phyloP scores from a whole-genome alignment of 2,113 vertebrate species.

The Vulpes lagopus region DNA sequence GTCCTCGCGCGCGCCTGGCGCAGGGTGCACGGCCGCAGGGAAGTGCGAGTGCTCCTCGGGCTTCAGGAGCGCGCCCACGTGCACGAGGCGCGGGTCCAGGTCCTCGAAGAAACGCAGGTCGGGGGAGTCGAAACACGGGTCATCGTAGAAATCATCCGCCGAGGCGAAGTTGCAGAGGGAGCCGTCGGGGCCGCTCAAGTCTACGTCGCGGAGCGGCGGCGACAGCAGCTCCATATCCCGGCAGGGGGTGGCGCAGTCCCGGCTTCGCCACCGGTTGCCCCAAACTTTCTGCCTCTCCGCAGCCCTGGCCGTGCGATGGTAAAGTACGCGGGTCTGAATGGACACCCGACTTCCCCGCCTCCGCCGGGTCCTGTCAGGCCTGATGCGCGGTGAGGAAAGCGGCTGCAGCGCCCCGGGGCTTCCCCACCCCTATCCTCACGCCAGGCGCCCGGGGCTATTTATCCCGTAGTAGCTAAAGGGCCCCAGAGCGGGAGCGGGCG shows the following conservation, averaged over 20 bases:
- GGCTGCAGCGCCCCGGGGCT: not conserved
- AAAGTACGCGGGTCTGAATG: conserved; percentile 3
- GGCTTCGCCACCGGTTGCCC: not conserved
- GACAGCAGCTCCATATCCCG: conserved; percentile 75
- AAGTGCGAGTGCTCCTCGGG: conserved; percentile 91
- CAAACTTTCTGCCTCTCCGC: not conserved
- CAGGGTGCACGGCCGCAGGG: conserved; percentile 86
- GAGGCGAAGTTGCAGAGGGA: conserved; percentile 93
- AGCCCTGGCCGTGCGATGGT: not conserved
- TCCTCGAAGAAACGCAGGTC: conserved; percentile 99
- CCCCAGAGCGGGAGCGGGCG: not conserved
- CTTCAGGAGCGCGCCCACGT: conserved; percentile 94
- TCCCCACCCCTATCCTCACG: conserved; percentile 51
- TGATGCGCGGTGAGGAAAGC: not conserved
- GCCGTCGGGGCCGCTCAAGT: conserved; percentile 91
- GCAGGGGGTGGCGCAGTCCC: not conserved
- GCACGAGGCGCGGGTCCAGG: conserved; percentile 96
- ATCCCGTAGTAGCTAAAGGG: conserved; percentile 63
- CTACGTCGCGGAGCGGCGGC: conserved; percentile 88
- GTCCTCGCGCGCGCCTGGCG: conserved; percentile 90
- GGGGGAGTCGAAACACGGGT: conserved; percentile 96
- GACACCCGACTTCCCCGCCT: not conserved
- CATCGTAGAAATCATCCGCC: conserved; percentile 97
- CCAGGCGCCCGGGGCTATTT: conserved; percentile 70
- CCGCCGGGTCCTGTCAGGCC: not conserved